phyloP scores from a whole-genome alignment of 30 jellyfish, hydroid and myxozoan genomes.

The Haliclystus octoradiatus region DNA sequence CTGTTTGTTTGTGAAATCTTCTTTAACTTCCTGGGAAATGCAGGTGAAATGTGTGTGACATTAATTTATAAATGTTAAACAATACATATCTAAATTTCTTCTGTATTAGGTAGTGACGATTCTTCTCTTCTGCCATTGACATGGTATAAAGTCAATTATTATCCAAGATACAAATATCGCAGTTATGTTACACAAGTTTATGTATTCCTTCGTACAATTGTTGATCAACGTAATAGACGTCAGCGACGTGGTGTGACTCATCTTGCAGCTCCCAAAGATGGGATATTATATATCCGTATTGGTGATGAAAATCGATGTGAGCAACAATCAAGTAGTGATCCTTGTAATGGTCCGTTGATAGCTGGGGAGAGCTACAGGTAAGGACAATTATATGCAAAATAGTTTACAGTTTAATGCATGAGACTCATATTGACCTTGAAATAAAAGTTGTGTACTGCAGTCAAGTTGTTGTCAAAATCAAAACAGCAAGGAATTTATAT shows the following conservation, averaged over 20 bases:
- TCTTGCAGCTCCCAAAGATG: neutral
- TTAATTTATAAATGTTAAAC: too few species aligned
- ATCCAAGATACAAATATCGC: neutral
- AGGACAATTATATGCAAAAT: too few species aligned
- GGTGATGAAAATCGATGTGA: neutral
- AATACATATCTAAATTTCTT: too few species aligned
- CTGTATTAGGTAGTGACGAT: too few species aligned
- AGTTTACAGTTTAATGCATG: too few species aligned
- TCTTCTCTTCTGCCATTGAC: neutral
- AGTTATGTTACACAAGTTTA: neutral
- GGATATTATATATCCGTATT: neutral
- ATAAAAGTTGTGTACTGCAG: too few species aligned
- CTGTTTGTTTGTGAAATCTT: too few species aligned
- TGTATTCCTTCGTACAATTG: neutral
- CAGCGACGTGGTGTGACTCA: neutral
- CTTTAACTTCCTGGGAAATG: too few species aligned
- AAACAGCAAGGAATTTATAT: too few species aligned
- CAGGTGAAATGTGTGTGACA: too few species aligned
- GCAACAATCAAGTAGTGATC: neutral
- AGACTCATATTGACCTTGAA: too few species aligned
- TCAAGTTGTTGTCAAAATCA: too few species aligned
- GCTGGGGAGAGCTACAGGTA: neutral
- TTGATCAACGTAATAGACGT: neutral
- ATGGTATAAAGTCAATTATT: neutral
- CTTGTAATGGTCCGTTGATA: neutral